Evolutionary conservation across 2,888 invertebrate genomes (phyloP), one percentile per base, ranked within the genome.

Genomic region (Gasteruption jaculator): DNA sequence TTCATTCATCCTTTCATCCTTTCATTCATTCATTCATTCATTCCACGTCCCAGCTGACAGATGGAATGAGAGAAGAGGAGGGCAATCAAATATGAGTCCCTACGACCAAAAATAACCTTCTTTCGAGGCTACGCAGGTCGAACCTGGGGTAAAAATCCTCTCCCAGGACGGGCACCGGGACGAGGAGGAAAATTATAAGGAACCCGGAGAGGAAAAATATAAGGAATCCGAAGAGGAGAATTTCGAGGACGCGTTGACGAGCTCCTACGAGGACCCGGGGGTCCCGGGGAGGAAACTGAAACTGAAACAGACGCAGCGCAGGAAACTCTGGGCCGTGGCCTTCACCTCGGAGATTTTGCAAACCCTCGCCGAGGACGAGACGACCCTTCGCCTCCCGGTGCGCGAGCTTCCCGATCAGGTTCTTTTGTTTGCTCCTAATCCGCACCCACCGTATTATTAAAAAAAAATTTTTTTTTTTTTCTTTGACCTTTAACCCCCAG

Each of bases 1-100:
- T n/a, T n/a, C n/a, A n/a, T n/a, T n/a, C n/a, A n/a, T n/a, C n/a
- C n/a, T n/a, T n/a, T n/a, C n/a, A n/a, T n/a, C n/a, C n/a, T n/a
- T n/a, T n/a, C n/a, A n/a, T n/a, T n/a, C n/a, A n/a, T n/a, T n/a
- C n/a, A n/a, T n/a, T n/a, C n/a, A n/a, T n/a, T n/a, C 60, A 60
- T 31, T 70, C 82, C 82, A 68, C 82, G 46, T 80, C 78, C 31
- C 77, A 81, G 66, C 69, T 82, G 56, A 77, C 8, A 44, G 52
- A 51, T 55, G 46, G 58, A 61, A 58, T 57, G 59, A 59, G 60
- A 57, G 58, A 59, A 57, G 52, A 53, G 38, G 8, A 29, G 36
- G 29, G 16, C 24, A 20, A 29, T 38, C 12, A 29, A 21, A 14
- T 10, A 11, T 34, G 7, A 22, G 16, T 34, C 24, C 29, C n/a